These are phyloP conservation scores for Hermaeophaga mercurialis DNA, from an alignment of 2,888 invertebrate genomes.

Conservation along the genomic window DNA sequence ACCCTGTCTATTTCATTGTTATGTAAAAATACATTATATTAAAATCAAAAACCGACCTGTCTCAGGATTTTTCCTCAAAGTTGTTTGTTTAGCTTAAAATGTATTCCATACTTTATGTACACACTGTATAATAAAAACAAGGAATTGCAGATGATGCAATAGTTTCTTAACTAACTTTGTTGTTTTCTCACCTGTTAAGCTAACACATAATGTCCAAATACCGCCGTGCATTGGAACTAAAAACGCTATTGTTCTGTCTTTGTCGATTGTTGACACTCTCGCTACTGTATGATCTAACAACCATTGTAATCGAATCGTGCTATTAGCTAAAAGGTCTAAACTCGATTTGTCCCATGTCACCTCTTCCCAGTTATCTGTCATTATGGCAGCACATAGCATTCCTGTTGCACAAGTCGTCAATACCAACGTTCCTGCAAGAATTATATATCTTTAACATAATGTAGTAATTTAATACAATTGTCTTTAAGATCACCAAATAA, in stretches of 20 bases:
- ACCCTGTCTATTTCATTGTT: too few species aligned
- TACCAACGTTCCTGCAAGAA: slow-evolving; percentile 61
- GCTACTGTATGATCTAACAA: slow-evolving; percentile 77
- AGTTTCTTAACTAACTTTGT: too few species aligned
- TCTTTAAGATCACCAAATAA: too few species aligned
- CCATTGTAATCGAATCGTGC: slow-evolving; percentile 68
- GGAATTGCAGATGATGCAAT: too few species aligned
- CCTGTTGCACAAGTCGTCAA: slow-evolving; percentile 79
- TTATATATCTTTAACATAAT: too few species aligned
- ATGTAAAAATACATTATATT: too few species aligned
- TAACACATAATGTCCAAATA: slow-evolving; percentile 87
- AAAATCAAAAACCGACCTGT: too few species aligned
- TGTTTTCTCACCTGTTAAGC: slow-evolving; percentile 70
- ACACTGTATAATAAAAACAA: too few species aligned
- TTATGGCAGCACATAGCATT: slow-evolving; percentile 82
- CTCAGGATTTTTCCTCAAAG: too few species aligned
- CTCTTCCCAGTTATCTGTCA: slow-evolving; percentile 91
- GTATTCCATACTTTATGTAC: too few species aligned
- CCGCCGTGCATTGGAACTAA: slow-evolving; percentile 89
- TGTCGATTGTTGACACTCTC: slow-evolving; percentile 58
- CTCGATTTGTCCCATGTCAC: slow-evolving; percentile 76
- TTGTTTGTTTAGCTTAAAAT: too few species aligned
- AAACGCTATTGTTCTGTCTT: slow-evolving; percentile 61
- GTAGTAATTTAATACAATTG: too few species aligned
- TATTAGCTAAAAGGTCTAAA: slow-evolving; percentile 64